Evolutionary conservation across 1,140 invertebrate species (phyloP).

Genomic region (Coenobita brevimanus): DNA sequence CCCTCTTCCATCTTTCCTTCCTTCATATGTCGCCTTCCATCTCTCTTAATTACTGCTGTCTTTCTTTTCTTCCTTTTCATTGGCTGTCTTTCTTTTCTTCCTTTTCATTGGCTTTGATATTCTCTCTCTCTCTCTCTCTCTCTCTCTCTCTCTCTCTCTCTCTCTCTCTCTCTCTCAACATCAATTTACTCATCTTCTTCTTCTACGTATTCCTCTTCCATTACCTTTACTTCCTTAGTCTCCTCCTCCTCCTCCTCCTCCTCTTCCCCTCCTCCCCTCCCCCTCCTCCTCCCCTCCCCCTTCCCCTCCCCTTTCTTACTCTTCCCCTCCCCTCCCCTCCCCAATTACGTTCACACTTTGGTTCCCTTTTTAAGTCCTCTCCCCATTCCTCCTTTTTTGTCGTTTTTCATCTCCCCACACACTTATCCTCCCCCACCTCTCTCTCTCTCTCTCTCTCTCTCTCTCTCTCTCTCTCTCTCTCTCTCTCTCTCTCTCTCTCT

Average conservation of each 20-base stretch:
- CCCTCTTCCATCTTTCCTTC: not conserved
- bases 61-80: not conserved
- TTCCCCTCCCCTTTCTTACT: not conserved
- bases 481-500: constrained; percentile 36
- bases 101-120: not conserved
- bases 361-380: not conserved
- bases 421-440: not conserved
- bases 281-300: not conserved
- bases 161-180: constrained; percentile 15
- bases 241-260: constrained; percentile 25
- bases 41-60: not conserved
- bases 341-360: not conserved
- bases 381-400: not conserved
- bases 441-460: not conserved
- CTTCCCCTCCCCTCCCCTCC: not conserved
- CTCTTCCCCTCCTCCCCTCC: not conserved
- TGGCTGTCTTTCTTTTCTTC: too few relatives aligned
- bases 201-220: constrained; percentile 13
- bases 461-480: not conserved
- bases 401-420: not conserved
- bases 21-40: too few relatives aligned
- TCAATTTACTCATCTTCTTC: constrained; percentile 3
- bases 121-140: constrained; percentile 18
- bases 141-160: constrained; percentile 11
- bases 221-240: constrained; percentile 28